Conservation (phyloP, 2,888 invertebrate species). For the Dryadula phaetusa region DNA sequence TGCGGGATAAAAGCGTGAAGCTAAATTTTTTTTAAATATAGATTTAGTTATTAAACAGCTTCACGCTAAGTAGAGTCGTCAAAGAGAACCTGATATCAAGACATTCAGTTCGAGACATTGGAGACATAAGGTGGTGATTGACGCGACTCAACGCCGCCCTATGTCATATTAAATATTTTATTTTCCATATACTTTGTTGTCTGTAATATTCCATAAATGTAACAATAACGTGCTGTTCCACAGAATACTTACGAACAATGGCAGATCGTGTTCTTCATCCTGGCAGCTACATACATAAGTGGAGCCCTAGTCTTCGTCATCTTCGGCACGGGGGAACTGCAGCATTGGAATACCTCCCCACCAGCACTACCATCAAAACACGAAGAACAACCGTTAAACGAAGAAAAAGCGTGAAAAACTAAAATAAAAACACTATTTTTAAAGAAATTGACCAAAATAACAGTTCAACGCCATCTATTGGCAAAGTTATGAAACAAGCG, state of each 20-base stretch:
- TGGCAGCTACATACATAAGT: conserved; percentile 87
- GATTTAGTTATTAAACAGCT: too few relatives aligned
- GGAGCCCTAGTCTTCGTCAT: conserved; percentile 86
- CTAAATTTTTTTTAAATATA: too few relatives aligned
- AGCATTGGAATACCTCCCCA: conserved; percentile 67
- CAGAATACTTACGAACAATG: conserved; percentile 91
- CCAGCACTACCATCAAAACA: conserved; percentile 47
- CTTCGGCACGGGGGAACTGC: conserved; percentile 88
- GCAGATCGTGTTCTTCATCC: conserved; percentile 92
- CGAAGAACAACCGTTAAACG: conserved; percentile 73
- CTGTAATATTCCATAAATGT: too few relatives aligned
- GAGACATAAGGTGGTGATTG: too few relatives aligned
- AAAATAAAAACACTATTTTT: not conserved
- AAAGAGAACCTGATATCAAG: too few relatives aligned
- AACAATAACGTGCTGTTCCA: not conserved
- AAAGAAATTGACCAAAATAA: conserved; percentile 5
- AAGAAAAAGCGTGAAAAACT: conserved; percentile 60
- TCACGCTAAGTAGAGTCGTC: too few relatives aligned
- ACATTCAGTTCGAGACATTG: too few relatives aligned
- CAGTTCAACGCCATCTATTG: conserved; percentile 29
- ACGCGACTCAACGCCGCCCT: too few relatives aligned
- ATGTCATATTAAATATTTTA: too few relatives aligned
- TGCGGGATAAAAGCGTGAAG: too few relatives aligned
- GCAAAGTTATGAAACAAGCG: conserved; percentile 9
- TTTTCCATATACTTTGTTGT: too few relatives aligned